Evolutionary conservation across 2,113 vertebrate species (phyloP).

Genomic region (Ornithorhynchus anatinus): DNA sequence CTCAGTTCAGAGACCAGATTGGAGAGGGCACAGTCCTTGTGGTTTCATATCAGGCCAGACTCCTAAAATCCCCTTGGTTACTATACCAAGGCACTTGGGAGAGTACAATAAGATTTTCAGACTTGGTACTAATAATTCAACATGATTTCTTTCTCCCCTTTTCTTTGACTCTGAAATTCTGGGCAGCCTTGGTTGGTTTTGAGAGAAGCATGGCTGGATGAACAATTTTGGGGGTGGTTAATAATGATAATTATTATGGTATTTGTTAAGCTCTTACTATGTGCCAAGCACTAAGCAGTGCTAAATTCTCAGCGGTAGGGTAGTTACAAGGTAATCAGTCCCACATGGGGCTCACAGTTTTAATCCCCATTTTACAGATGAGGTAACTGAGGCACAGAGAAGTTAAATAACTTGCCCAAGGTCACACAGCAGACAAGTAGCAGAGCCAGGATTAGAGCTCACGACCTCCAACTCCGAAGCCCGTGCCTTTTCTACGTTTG

Average conservation of each 20-base stretch:
- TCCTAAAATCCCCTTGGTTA: neutral
- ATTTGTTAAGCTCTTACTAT: neutral
- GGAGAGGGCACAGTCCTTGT: neutral
- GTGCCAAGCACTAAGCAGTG: too few species aligned
- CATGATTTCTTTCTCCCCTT: neutral
- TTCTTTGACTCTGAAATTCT: neutral
- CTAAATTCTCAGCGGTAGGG: too few species aligned
- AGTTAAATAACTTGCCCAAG: too few species aligned
- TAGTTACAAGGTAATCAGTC: too few species aligned
- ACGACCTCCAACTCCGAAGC: too few species aligned
- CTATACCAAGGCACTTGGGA: neutral
- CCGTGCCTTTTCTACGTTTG: too few species aligned
- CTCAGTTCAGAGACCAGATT: neutral
- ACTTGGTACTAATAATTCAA: neutral
- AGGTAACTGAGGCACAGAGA: too few species aligned
- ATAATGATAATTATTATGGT: neutral
- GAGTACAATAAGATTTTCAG: neutral
- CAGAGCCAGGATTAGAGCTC: too few species aligned
- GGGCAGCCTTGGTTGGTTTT: conserved; percentile 27
- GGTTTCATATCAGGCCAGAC: neutral
- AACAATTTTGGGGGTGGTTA: conserved; percentile 15
- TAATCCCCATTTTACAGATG: too few species aligned
- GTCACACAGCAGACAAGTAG: too few species aligned
- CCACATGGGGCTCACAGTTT: too few species aligned
- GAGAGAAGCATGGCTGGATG: neutral